Percentiles rank a stretch among this genome's conserved stretches.
Evolutionary conservation across 2,113 vertebrate genomes (phyloP).

Genomic region (Charina bottae): DNA sequence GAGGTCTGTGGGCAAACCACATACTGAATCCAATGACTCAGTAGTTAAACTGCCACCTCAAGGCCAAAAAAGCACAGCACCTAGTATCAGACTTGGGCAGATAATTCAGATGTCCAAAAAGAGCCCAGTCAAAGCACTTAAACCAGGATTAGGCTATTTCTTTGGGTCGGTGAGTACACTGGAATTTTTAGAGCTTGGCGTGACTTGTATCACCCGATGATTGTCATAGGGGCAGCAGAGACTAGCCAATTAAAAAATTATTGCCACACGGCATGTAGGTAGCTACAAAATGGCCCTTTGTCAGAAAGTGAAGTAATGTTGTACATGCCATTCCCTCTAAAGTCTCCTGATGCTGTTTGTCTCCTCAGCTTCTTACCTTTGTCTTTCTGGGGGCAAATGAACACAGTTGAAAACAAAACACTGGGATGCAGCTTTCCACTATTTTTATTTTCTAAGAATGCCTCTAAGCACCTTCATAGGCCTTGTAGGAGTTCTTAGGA

Average conservation of each 20-base stretch:
- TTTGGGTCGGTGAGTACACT: neutral
- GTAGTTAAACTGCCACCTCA: no score
- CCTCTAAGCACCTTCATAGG: neutral
- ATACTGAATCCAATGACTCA: no score
- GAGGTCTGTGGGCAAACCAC: no score
- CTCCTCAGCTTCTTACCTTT: neutral
- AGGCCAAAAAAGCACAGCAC: no score
- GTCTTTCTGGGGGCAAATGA: neutral
- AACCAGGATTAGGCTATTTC: neutral
- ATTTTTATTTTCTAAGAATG: neutral
- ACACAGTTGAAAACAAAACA: neutral
- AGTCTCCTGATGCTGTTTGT: neutral
- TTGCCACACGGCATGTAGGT: neutral
- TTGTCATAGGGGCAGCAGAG: neutral
- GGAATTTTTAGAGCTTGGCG: neutral
- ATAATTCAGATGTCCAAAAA: no score
- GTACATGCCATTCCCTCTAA: neutral
- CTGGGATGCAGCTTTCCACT: neutral
- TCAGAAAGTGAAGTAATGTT: neutral
- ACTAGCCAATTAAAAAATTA: neutral
- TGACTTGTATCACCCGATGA: neutral
- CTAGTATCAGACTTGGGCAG: no score
- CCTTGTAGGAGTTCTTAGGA: neutral
- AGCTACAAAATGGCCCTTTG: neutral
- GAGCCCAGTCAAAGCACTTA: no score